Conservation (phyloP, 2,113 vertebrate genomes). For the Neogobius melanostomus region DNA sequence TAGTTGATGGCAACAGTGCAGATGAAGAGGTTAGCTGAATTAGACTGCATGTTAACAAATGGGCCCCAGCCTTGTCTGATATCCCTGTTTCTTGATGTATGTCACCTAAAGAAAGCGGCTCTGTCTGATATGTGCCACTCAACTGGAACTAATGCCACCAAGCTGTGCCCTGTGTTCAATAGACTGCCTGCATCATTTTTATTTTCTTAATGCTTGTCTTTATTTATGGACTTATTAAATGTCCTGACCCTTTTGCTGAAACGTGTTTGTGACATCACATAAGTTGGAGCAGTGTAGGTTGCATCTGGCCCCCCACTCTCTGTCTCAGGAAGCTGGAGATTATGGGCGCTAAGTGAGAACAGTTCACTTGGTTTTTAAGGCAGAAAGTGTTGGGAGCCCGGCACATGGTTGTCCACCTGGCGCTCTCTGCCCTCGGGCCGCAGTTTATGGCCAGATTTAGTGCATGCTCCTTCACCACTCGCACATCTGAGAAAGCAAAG, state of each 20-base stretch:
- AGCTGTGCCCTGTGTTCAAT: constrained; percentile 61
- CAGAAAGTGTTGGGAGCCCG: constrained; percentile 17
- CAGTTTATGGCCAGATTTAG: constrained; percentile 45
- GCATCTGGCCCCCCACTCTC: constrained; percentile 53
- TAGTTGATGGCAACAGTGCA: constrained; percentile 29
- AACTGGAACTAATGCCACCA: constrained; percentile 66
- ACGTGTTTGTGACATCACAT: constrained; percentile 49
- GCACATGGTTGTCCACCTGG: constrained; percentile 61
- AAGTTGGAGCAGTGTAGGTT: constrained; percentile 25
- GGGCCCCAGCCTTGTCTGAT: constrained; percentile 40
- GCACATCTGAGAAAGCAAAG: constrained; percentile 42
- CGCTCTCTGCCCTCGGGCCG: constrained; percentile 43
- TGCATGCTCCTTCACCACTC: constrained; percentile 31
- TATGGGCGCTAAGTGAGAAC: constrained; percentile 42
- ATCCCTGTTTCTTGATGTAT: constrained; percentile 38
- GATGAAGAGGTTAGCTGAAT: constrained; percentile 21
- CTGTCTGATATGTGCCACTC: constrained; percentile 59
- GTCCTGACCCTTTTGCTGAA: constrained; percentile 30
- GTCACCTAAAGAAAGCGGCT: constrained; percentile 42
- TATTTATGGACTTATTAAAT: constrained; percentile 35
- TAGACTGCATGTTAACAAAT: constrained; percentile 44
- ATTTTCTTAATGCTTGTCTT: constrained; percentile 40
- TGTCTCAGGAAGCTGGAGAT: constrained; percentile 48
- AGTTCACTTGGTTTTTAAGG: constrained; percentile 55
- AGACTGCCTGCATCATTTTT: constrained; percentile 62